Percentiles rank a stretch among this genome's conserved stretches.
Conservation (phyloP, 2,113 vertebrate genomes). For the Myocastor coypus region DNA sequence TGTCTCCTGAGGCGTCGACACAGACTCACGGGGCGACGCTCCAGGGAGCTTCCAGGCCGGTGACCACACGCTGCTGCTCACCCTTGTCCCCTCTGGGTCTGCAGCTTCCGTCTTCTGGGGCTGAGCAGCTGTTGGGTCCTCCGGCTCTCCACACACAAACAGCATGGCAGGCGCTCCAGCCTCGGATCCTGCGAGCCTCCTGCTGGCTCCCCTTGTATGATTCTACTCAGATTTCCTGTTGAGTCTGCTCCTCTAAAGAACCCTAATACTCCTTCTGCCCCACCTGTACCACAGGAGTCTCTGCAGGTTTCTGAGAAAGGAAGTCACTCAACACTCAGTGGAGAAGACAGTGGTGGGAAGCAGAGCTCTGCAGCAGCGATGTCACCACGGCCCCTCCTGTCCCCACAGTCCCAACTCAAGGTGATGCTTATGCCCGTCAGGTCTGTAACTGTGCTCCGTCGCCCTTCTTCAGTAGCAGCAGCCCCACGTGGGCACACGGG, state of each 20-base stretch:
- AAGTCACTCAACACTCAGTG: not conserved
- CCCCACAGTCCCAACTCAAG: accelerated
- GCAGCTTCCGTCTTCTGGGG: not conserved
- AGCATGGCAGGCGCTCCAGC: not conserved
- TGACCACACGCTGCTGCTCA: not conserved
- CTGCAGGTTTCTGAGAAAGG: not conserved
- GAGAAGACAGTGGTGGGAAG: not conserved
- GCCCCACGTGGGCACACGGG: not conserved
- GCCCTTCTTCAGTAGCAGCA: not conserved
- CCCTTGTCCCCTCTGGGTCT: not conserved
- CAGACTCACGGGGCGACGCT: not conserved
- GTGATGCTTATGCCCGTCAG: not conserved
- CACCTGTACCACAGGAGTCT: not conserved
- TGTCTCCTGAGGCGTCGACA: not conserved
- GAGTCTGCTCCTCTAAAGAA: not conserved
- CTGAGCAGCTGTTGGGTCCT: not conserved
- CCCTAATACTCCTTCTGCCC: not conserved
- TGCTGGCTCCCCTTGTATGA: not conserved
- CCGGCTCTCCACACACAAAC: not conserved
- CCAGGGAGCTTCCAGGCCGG: not conserved
- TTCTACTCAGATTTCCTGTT: not conserved
- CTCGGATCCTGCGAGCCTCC: not conserved
- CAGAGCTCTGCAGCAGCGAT: accelerated
- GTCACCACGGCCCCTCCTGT: accelerated
- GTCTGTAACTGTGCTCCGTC: not conserved